phyloP scores from a whole-genome alignment of 2,888 invertebrate species.

The Leptopilina syphax region DNA sequence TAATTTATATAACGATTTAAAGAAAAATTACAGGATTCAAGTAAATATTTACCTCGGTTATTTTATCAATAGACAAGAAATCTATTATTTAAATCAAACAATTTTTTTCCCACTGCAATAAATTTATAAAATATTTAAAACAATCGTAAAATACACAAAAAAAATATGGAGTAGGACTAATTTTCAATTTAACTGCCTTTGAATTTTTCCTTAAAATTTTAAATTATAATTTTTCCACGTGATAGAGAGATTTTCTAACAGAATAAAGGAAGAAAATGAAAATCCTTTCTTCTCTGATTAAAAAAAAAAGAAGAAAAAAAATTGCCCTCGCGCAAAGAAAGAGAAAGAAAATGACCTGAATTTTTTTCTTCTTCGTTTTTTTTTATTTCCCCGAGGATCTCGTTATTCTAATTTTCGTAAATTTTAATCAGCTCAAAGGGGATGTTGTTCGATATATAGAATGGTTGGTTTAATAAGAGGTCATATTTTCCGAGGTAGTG shows the following conservation, averaged over 20 bases:
- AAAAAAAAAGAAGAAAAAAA: not conserved
- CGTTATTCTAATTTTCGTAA: slow-evolving; percentile 40
- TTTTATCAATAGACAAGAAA: too few relatives aligned
- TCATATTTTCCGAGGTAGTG: slow-evolving; percentile 57
- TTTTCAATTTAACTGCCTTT: too few relatives aligned
- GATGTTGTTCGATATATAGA: slow-evolving; percentile 17
- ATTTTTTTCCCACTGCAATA: too few relatives aligned
- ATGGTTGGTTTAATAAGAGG: slow-evolving; percentile 54
- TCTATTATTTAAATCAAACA: too few relatives aligned
- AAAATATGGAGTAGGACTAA: too few relatives aligned
- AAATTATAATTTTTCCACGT: not conserved
- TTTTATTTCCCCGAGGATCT: slow-evolving; percentile 20
- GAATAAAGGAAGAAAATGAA: not conserved
- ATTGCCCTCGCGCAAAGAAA: not conserved
- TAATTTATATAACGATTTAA: too few relatives aligned
- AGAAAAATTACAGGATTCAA: too few relatives aligned
- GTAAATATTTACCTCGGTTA: too few relatives aligned
- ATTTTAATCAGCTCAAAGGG: slow-evolving; percentile 20
- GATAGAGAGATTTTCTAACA: not conserved
- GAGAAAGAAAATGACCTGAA: not conserved
- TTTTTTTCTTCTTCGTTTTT: not conserved
- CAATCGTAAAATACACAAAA: too few relatives aligned
- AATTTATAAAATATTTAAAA: too few relatives aligned
- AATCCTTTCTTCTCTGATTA: not conserved
- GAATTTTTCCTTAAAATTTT: not conserved